Base-by-base conservation (phyloP, 2,888 invertebrate species). In the Drosophila aldrichi region DNA sequence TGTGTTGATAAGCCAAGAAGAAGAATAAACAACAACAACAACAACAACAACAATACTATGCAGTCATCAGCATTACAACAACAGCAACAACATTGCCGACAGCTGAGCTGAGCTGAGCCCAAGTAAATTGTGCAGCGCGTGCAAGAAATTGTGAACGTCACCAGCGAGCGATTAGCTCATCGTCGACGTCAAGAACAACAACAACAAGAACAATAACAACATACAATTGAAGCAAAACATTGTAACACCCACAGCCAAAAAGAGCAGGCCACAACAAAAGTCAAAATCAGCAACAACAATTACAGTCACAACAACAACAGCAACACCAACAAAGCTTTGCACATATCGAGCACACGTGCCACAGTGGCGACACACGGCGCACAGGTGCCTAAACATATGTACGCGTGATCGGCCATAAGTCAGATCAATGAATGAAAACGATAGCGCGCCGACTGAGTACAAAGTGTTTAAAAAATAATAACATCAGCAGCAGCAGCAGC, bases 351-450 rank as follows among this genome's bases (percentile, higher is more conserved):
- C 71, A 59, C 85, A 85, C 85, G 85, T 85, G 85, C 85, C 85
- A 57, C 55, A 61, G 75, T 60, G 55, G 43, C 51, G 51, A 32
- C 68, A n/a, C 41, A 54, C 44, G 54, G 79, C 18, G 56, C 68
- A 65, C 83, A 88, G 87, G 81, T 81, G 82, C 40, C 76, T 57
- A 83, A 84, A 86, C 80, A 77, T 77, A 80, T 80, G 77, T 76
- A 82, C 74, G 85, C 89, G 89, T 89, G 86, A 86, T 86, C 82
- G 79, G 68, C 67, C 76, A 79, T 72, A 81, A 83, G 78, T 81
- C 88, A 75, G 88, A 89, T 86, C 89, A 75, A 83, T 83, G 81
- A 89, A 88, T 88, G 88, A 82, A 81, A 73, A 59, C 65, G 83
- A 88, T 82, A 74, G 72, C 73, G 59, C 61, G 56, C 14, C 74